phyloP scores from a whole-genome alignment of 2,797 vertebrate species.

The Alauda arvensis region DNA sequence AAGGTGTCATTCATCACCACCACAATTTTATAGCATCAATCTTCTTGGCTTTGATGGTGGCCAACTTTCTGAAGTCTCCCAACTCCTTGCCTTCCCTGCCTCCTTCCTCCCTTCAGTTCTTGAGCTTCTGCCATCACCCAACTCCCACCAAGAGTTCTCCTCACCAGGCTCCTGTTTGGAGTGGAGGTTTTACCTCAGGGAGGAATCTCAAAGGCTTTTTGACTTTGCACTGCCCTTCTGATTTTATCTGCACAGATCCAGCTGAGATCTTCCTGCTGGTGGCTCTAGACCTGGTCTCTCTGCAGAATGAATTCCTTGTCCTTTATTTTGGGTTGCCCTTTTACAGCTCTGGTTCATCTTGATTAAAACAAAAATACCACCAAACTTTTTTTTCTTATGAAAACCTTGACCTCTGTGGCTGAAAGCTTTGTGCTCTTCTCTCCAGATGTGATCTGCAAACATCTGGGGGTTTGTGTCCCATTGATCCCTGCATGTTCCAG shows the following conservation, averaged over 20 bases:
- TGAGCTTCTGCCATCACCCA: not conserved
- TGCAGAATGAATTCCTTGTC: not conserved
- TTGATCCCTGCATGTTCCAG: not conserved
- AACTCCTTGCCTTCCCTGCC: not conserved
- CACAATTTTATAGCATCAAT: fast-evolving
- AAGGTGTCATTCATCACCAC: not conserved
- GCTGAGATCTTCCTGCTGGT: not conserved
- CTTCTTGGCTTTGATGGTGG: not conserved
- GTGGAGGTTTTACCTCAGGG: not conserved
- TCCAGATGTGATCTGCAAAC: not conserved
- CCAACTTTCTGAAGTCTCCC: not conserved
- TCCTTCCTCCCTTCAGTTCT: not conserved
- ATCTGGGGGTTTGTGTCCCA: not conserved
- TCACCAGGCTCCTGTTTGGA: not conserved
- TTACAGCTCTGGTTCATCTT: not conserved
- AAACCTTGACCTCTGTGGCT: not conserved
- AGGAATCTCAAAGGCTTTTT: not conserved
- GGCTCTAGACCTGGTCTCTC: not conserved
- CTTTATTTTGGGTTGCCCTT: not conserved
- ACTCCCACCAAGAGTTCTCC: not conserved
- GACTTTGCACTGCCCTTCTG: not conserved
- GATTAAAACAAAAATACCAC: not conserved
- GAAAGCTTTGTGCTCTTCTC: not conserved
- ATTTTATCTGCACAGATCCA: not conserved
- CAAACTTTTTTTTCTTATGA: not conserved